These are phyloP conservation scores for Siniperca chuatsi DNA, from an alignment of 2,113 vertebrate genomes.

Conservation along the genomic window DNA sequence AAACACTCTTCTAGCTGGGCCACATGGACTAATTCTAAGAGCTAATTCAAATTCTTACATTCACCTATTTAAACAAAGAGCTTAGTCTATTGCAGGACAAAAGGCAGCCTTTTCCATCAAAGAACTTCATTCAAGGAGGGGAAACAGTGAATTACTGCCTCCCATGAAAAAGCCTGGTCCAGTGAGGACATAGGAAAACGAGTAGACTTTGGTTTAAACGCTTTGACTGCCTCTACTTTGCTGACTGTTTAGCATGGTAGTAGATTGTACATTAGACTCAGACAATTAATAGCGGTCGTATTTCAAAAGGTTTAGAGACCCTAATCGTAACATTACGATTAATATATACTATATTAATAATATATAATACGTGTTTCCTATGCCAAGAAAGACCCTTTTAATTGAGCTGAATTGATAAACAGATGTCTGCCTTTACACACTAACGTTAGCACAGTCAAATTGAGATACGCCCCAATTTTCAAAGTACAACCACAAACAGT, in stretches of 20 bases:
- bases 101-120: conserved; percentile 52
- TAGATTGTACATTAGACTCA: not conserved
- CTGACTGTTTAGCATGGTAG: not conserved
- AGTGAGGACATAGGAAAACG: conserved; percentile 17
- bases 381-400: no score
- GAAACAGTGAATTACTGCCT: conserved; percentile 57
- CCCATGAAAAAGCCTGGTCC: conserved; percentile 35
- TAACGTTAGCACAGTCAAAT: not conserved
- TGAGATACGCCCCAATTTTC: not conserved
- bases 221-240: not conserved
- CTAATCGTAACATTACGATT: no score
- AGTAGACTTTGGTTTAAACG: conserved; percentile 22
- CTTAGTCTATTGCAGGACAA: conserved; percentile 60
- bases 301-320: not conserved
- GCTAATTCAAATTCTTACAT: conserved; percentile 70
- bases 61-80: conserved; percentile 61
- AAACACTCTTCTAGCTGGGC: not conserved
- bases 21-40: conserved; percentile 11
- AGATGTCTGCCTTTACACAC: not conserved
- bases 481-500: not conserved
- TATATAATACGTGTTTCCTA: no score
- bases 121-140: conserved; percentile 59
- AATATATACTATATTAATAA: no score
- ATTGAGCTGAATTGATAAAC: no score
- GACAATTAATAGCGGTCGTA: not conserved